phyloP scores from a whole-genome alignment of 1,140 invertebrate genomes.

The Mamestra configurata region DNA sequence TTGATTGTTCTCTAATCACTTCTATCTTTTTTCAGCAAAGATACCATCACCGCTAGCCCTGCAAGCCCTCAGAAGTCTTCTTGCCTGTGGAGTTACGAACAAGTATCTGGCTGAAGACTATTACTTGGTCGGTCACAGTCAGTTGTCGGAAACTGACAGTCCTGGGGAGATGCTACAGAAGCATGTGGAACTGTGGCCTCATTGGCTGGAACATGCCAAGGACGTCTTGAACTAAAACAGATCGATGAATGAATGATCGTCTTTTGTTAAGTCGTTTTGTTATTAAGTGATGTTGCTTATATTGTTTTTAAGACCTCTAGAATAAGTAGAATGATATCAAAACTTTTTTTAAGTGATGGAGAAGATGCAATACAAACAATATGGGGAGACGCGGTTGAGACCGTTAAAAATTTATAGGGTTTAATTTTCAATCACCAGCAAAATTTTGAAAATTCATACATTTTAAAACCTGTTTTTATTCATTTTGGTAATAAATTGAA shows the following conservation, averaged over 20 bases:
- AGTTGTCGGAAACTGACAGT: constrained; percentile 89
- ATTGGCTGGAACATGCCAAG: constrained; percentile 78
- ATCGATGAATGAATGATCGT: not conserved
- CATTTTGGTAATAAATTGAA: too few relatives aligned
- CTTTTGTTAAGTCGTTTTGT: too few relatives aligned
- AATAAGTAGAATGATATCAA: too few relatives aligned
- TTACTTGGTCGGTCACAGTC: constrained; percentile 89
- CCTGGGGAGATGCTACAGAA: constrained; percentile 90
- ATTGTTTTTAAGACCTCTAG: too few relatives aligned
- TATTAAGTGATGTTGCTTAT: too few relatives aligned
- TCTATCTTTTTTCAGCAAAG: constrained; percentile 86
- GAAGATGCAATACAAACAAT: too few relatives aligned
- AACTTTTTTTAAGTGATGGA: too few relatives aligned
- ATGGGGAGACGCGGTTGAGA: too few relatives aligned
- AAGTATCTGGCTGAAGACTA: constrained; percentile 89
- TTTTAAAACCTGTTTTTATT: too few relatives aligned
- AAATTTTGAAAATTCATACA: too few relatives aligned
- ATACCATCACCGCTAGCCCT: constrained; percentile 88
- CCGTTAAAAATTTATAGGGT: too few relatives aligned
- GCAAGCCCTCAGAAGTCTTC: constrained; percentile 88
- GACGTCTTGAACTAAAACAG: constrained; percentile 19
- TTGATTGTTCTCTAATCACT: not conserved
- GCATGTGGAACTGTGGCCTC: constrained; percentile 88
- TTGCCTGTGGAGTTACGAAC: constrained; percentile 89
- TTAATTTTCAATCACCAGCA: too few relatives aligned